Percentiles rank a stretch among this genome's conserved stretches.
phyloP scores from a whole-genome alignment of 2,888 invertebrate species.

The Clunio marinus region DNA sequence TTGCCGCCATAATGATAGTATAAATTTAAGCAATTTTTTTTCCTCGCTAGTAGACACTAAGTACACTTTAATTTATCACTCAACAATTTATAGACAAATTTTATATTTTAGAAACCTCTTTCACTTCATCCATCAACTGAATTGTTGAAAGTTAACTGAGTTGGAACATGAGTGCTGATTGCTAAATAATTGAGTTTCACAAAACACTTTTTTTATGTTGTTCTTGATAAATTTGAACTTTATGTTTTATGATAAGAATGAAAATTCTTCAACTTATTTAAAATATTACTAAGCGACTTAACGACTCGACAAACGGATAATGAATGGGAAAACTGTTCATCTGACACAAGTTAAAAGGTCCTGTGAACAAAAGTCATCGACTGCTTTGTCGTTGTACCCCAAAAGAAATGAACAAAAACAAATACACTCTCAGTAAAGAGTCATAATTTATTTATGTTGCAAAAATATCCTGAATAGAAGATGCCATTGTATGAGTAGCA shows the following conservation, averaged over 20 bases:
- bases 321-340: conserved; percentile 23
- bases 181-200: conserved; percentile 2
- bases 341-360: conserved; percentile 30
- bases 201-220: neutral
- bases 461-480: no score
- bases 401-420: conserved; percentile 1
- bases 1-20: conserved; percentile 14
- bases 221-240: neutral
- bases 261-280: neutral
- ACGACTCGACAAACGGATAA: conserved; percentile 23
- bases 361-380: neutral
- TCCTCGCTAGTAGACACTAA: neutral
- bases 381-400: neutral
- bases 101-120: no score
- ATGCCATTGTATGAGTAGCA: neutral
- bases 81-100: no score
- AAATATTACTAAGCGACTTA: neutral
- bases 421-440: neutral
- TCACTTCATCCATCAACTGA: neutral
- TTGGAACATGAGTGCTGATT: neutral
- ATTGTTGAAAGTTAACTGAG: neutral
- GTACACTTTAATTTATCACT: conserved; percentile 29
- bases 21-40: no score
- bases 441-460: conserved; percentile 24
- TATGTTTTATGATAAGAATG: neutral